These are phyloP conservation scores for Mythimna lalbum DNA, from an alignment of 2,888 invertebrate species.

Conservation along the genomic window DNA sequence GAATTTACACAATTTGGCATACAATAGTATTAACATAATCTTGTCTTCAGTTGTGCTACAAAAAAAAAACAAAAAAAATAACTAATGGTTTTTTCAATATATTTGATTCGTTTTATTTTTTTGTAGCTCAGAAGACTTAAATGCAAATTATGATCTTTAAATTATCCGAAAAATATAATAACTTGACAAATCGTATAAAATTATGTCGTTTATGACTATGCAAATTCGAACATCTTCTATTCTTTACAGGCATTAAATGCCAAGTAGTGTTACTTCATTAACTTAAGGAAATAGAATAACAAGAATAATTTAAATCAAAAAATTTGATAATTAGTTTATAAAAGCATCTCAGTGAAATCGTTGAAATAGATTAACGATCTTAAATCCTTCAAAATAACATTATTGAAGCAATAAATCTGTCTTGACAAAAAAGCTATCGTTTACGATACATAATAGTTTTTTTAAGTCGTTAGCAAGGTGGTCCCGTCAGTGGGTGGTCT, in stretches of 20 bases:
- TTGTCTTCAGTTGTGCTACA: not conserved
- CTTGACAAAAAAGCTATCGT: conserved; percentile 70
- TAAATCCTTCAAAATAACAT: conserved; percentile 38
- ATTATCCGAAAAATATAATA: conserved; percentile 16
- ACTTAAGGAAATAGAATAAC: conserved; percentile 25
- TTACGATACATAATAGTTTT: conserved; percentile 73
- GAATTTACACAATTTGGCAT: conserved; percentile 1
- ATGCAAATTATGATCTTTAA: conserved; percentile 33
- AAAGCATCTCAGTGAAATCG: conserved; percentile 19
- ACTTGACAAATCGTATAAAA: conserved; percentile 9
- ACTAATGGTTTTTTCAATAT: not conserved
- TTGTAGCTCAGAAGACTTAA: not conserved
- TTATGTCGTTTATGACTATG: conserved; percentile 21
- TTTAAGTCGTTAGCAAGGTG: conserved; percentile 71
- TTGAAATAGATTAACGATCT: conserved; percentile 21
- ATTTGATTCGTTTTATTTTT: not conserved
- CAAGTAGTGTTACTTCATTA: conserved; percentile 29
- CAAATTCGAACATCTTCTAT: conserved; percentile 31
- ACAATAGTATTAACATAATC: not conserved
- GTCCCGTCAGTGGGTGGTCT: conserved; percentile 80
- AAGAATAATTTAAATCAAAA: not conserved
- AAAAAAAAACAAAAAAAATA: conserved; percentile 1
- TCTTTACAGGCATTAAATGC: conserved; percentile 22
- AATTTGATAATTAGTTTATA: conserved; percentile 14
- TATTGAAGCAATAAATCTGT: conserved; percentile 50